Conservation (phyloP, 2,888 invertebrate species). For the Epistrophe eligans region DNA sequence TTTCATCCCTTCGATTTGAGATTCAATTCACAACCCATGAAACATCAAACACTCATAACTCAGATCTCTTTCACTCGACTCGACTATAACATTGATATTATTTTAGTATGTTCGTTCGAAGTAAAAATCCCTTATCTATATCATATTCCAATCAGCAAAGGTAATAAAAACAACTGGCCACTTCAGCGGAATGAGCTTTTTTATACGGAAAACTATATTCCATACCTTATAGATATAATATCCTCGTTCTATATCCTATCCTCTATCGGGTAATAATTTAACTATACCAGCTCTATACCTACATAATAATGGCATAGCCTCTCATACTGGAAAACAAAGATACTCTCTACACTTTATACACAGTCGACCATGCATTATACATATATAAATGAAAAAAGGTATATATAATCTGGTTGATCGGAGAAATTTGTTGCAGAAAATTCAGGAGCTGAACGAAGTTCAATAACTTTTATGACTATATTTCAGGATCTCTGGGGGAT, state of each 20-base stretch:
- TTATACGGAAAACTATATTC: conserved; percentile 48
- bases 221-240: neutral
- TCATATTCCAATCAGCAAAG: conserved; percentile 83
- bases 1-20: conserved; percentile 21
- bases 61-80: conserved; percentile 43
- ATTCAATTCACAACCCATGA: conserved; percentile 57
- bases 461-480: conserved; percentile 79
- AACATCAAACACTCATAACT: conserved; percentile 54
- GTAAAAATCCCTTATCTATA: conserved; percentile 77
- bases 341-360: neutral
- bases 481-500: conserved; percentile 74
- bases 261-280: conserved; percentile 71
- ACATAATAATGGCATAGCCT: neutral
- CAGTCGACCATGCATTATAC: conserved; percentile 46
- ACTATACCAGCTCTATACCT: conserved; percentile 39
- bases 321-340: conserved; percentile 29
- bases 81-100: conserved; percentile 11
- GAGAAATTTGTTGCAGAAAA: conserved; percentile 51
- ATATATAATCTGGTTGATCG: conserved; percentile 49
- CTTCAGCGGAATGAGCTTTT: conserved; percentile 71
- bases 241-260: conserved; percentile 31
- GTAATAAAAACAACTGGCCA: conserved; percentile 83
- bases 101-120: conserved; percentile 58
- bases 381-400: conserved; percentile 36
- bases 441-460: conserved; percentile 70